Evolutionary conservation across 37 sponge, comb jelly and placozoan species (phyloP).

Genomic region (Tethya wilhelma): DNA sequence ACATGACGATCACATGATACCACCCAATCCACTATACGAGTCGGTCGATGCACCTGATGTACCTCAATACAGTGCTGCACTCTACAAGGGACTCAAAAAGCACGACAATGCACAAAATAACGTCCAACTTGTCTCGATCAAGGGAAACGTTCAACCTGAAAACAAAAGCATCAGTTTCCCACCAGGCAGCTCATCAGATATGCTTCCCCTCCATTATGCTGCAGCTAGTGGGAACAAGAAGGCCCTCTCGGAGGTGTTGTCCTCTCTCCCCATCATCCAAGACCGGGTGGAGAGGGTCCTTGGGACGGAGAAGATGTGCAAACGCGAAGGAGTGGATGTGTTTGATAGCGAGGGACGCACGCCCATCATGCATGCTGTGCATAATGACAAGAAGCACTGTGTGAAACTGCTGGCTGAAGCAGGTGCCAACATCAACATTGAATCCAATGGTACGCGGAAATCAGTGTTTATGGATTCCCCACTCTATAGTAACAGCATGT

Average conservation of each 20-base stretch:
- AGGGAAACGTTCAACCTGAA: conserved; percentile 19
- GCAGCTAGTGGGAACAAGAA: conserved; percentile 74
- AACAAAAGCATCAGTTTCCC: conserved; percentile 16
- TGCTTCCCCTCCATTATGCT: conserved; percentile 66
- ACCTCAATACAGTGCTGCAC: not conserved
- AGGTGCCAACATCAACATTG: conserved; percentile 68
- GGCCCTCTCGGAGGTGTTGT: conserved; percentile 31
- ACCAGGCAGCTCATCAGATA: conserved; percentile 37
- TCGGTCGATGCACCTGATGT: conserved; percentile 7
- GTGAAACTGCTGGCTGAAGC: conserved; percentile 70
- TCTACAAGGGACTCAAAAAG: conserved; percentile 20
- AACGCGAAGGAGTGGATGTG: conserved; percentile 60
- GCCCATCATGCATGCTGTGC: conserved; percentile 89
- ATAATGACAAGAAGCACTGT: conserved; percentile 58
- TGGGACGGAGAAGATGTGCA: conserved; percentile 39
- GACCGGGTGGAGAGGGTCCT: conserved; percentile 62
- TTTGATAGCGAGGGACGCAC: conserved; percentile 78
- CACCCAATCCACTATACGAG: conserved; percentile 11
- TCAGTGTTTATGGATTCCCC: not conserved
- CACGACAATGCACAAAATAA: conserved; percentile 19
- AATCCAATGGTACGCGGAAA: conserved; percentile 49
- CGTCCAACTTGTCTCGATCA: conserved; percentile 51
- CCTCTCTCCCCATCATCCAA: conserved; percentile 37
- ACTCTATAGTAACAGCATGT: not conserved
- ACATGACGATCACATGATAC: conserved; percentile 1